Conservation (phyloP, 92 coral and sea anemone species). For the Porites lobata region DNA sequence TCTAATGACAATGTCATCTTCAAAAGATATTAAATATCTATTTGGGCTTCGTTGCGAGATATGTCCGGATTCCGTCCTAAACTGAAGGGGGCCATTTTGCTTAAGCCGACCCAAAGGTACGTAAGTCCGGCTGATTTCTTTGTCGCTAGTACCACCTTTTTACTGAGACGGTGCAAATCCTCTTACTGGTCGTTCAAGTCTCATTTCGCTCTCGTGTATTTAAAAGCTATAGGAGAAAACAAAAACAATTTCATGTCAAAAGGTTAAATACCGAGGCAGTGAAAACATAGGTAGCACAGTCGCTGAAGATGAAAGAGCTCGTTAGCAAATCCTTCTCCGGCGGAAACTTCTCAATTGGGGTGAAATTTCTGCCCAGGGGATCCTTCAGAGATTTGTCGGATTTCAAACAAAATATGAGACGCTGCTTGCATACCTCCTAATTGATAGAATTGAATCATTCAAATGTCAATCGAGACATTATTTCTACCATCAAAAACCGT, state of each 20-base stretch:
- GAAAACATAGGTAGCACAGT: background rate
- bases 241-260: background rate
- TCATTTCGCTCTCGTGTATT: background rate
- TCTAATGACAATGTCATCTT: slow-evolving; percentile 48
- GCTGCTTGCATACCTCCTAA: slow-evolving; percentile 16
- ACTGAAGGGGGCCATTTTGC: background rate
- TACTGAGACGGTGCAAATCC: background rate
- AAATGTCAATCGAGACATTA: background rate
- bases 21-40: slow-evolving; percentile 52
- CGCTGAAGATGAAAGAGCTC: slow-evolving; percentile 31
- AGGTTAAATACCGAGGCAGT: slow-evolving; percentile 34
- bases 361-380: slow-evolving; percentile 5
- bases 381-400: slow-evolving; percentile 1
- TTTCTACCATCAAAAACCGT: background rate
- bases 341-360: slow-evolving; percentile 8
- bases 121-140: background rate
- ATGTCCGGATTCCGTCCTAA: slow-evolving; percentile 31
- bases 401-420: slow-evolving; percentile 15
- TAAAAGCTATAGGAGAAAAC: background rate
- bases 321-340: background rate
- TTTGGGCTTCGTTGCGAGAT: slow-evolving; percentile 11
- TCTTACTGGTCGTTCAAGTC: background rate
- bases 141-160: background rate
- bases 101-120: background rate
- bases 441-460: background rate